Conservation (phyloP, 2,797 vertebrate genomes). For the Urocyon cinereoargenteus region DNA sequence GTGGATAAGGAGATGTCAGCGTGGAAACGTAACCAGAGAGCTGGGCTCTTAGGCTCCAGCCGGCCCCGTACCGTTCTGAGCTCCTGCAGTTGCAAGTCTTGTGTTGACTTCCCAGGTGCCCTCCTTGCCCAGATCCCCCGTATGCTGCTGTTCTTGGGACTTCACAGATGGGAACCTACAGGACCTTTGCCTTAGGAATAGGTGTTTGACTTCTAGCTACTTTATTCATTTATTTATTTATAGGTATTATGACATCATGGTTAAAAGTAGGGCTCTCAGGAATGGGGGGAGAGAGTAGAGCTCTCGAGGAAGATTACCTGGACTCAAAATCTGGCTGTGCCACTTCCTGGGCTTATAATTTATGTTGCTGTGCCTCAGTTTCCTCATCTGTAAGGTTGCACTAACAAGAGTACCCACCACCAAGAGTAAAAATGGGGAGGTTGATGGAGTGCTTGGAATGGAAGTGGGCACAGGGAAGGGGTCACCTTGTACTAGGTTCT, state of each 20-base stretch:
- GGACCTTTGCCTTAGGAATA: neutral
- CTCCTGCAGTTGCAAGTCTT: neutral
- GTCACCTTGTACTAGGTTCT: accelerated
- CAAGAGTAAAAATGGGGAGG: neutral
- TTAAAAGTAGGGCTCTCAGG: neutral
- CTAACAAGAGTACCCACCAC: neutral
- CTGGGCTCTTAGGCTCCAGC: neutral
- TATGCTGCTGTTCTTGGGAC: neutral
- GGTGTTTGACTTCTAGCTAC: neutral
- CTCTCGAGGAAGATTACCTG: neutral
- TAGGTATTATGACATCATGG: neutral
- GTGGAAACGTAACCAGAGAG: neutral
- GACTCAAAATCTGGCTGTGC: neutral
- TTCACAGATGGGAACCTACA: neutral
- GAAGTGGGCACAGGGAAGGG: neutral
- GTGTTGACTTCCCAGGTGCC: neutral
- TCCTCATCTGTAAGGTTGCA: neutral
- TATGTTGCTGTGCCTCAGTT: neutral
- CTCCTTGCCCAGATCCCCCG: too few relatives aligned
- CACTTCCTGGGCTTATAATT: neutral
- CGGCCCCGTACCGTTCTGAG: neutral
- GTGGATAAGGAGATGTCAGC: neutral
- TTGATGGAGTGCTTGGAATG: neutral
- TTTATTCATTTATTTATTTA: neutral
- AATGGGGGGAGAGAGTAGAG: neutral